These are phyloP conservation scores for Bembecia ichneumoniformis DNA, from an alignment of 2,888 invertebrate species.

Conservation along the genomic window DNA sequence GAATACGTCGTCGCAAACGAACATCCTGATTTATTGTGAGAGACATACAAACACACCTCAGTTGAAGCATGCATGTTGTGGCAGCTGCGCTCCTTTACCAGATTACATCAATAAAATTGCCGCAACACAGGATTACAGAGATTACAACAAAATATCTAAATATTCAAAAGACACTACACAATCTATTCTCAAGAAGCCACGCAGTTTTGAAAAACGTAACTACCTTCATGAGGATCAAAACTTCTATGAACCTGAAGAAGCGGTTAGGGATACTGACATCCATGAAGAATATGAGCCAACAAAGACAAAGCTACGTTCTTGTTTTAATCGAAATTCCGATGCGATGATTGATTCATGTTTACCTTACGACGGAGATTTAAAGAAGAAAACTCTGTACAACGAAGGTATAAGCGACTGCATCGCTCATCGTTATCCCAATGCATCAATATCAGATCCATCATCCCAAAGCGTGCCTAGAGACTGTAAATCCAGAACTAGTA, in stretches of 20 bases:
- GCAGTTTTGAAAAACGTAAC: background rate
- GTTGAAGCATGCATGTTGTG: background rate
- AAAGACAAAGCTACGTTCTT: slow-evolving; percentile 1
- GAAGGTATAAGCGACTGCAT: slow-evolving; percentile 42
- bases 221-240: background rate
- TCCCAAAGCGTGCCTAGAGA: slow-evolving; percentile 8
- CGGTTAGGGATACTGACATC: slow-evolving; percentile 17
- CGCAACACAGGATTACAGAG: too few relatives aligned
- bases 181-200: background rate
- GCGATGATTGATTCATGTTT: slow-evolving; percentile 1
- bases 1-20: background rate
- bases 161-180: background rate
- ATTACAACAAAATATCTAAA: background rate
- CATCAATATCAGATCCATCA: slow-evolving; percentile 4
- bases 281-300: slow-evolving; percentile 8
- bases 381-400: slow-evolving; percentile 37
- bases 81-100: background rate
- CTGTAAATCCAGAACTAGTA: slow-evolving; percentile 7
- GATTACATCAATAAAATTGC: background rate
- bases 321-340: background rate
- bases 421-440: slow-evolving; percentile 8
- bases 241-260: slow-evolving; percentile 8
- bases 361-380: slow-evolving; percentile 2
- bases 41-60: background rate
- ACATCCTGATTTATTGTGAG: background rate